Conservation (phyloP, 2,797 vertebrate genomes). For the Falco rusticolus region DNA sequence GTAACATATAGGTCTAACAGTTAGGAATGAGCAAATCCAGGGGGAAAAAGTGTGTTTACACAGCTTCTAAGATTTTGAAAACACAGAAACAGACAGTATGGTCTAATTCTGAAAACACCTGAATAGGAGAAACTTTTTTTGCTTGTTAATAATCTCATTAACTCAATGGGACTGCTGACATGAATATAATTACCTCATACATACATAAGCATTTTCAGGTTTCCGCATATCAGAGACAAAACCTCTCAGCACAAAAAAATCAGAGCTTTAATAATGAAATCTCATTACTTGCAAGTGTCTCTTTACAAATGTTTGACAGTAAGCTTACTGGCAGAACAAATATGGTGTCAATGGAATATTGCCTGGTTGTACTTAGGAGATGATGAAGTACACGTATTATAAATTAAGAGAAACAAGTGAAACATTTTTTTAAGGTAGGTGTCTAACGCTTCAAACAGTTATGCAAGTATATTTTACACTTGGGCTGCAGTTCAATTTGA, state of each 20-base stretch:
- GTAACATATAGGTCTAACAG: neutral
- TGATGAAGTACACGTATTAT: neutral
- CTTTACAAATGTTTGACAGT: constrained; percentile 2
- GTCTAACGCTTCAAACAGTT: neutral
- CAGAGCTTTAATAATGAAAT: constrained; percentile 20
- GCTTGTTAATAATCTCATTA: constrained; percentile 40
- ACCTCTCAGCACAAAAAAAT: neutral
- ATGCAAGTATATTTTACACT: neutral
- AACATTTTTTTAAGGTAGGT: neutral
- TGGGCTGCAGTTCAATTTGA: neutral
- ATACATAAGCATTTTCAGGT: constrained; percentile 10
- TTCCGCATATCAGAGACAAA: neutral
- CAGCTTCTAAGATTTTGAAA: neutral
- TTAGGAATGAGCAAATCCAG: neutral
- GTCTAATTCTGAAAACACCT: constrained; percentile 16
- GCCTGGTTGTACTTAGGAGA: neutral
- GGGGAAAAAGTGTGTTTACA: neutral
- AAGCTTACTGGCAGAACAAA: constrained; percentile 7
- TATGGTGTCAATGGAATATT: neutral
- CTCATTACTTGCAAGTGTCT: constrained; percentile 28
- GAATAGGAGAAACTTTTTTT: constrained; percentile 5
- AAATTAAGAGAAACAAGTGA: neutral
- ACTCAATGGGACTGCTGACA: constrained; percentile 7
- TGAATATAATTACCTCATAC: constrained; percentile 38
- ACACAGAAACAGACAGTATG: neutral